Evolutionary conservation across 1,140 invertebrate species (phyloP).

Genomic region (Acyrthosiphon pisum): DNA sequence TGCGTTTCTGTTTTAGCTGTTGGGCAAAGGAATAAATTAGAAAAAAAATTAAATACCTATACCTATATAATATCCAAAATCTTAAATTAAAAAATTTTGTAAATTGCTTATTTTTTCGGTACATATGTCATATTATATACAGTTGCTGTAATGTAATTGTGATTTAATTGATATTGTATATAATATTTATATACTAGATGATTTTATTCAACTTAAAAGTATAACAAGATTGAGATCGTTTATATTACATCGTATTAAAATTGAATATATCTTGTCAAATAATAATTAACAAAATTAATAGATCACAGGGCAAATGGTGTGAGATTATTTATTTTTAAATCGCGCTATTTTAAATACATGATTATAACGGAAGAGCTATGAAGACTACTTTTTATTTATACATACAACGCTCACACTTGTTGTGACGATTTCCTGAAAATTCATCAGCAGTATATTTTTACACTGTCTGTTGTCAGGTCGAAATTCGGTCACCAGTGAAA

Average conservation of each 20-base stretch:
- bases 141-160: not conserved
- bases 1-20: not conserved
- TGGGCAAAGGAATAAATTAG: not conserved
- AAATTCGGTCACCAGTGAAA: slow-evolving; percentile 50
- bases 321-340: slow-evolving; percentile 56
- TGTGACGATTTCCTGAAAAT: slow-evolving; percentile 55
- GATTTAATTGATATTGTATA: not conserved
- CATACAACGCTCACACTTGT: slow-evolving; percentile 52
- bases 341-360: slow-evolving; percentile 26
- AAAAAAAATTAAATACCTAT: not conserved
- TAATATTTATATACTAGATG: not conserved
- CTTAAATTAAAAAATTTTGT: not conserved
- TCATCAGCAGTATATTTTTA: slow-evolving; percentile 57
- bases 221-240: not conserved
- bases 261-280: not conserved
- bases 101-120: not conserved
- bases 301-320: not conserved
- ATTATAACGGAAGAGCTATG: slow-evolving; percentile 54
- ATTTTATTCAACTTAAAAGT: not conserved
- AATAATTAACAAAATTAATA: slow-evolving; percentile 1
- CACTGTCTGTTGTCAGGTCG: slow-evolving; percentile 50
- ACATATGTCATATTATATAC: not conserved
- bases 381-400: slow-evolving; percentile 55
- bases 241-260: not conserved
- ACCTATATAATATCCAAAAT: too few species aligned